Percentiles rank a stretch among this genome's conserved stretches.
phyloP scores from a whole-genome alignment of 2,113 vertebrate genomes.

The Scytalopus superciliaris region DNA sequence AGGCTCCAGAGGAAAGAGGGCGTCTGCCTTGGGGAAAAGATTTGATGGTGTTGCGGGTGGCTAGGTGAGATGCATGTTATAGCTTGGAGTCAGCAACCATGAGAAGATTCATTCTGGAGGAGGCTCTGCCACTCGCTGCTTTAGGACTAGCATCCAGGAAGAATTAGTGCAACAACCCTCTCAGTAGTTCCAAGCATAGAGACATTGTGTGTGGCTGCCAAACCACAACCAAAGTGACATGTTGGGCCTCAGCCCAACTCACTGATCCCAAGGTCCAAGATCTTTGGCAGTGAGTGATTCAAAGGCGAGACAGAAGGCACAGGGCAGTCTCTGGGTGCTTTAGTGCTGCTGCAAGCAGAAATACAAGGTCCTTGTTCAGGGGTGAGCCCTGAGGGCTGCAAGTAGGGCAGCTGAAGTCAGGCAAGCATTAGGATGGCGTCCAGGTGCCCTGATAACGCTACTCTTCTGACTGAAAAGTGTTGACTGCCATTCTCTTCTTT shows the following conservation, averaged over 20 bases:
- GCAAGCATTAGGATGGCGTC: neutral
- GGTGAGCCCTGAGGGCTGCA: neutral
- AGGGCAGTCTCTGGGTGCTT: neutral
- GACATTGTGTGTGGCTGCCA: neutral
- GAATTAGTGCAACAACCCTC: neutral
- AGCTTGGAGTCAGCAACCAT: neutral
- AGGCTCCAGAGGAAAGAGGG: neutral
- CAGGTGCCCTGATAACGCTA: neutral
- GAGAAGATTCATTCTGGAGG: neutral
- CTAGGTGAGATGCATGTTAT: neutral
- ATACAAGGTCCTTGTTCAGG: neutral
- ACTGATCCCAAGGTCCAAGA: neutral
- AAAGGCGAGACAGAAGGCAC: neutral
- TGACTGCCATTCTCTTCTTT: slow-evolving; percentile 9
- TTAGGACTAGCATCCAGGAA: neutral
- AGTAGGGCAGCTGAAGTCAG: neutral
- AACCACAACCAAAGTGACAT: neutral
- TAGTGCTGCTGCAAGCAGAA: neutral
- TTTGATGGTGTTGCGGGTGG: neutral
- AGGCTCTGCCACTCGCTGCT: neutral
- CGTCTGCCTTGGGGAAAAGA: neutral
- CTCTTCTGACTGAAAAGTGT: neutral
- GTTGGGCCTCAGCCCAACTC: neutral
- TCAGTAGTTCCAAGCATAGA: neutral
- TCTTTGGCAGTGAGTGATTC: neutral